phyloP scores from a whole-genome alignment of 2,797 vertebrate genomes.

The Lutra lutra region DNA sequence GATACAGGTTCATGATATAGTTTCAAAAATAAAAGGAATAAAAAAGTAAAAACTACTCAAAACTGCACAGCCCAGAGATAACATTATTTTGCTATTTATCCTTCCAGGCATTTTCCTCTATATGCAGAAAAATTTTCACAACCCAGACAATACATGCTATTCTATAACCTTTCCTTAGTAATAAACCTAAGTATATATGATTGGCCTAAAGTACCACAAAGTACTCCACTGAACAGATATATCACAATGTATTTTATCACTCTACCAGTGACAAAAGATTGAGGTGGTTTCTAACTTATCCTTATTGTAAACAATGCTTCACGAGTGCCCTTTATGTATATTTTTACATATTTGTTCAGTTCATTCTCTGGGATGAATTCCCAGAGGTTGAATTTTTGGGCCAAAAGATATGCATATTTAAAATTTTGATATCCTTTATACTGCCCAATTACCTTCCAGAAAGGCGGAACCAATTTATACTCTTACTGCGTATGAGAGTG shows the following conservation, averaged over 20 bases:
- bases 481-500: not conserved
- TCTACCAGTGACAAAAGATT: not conserved
- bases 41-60: not conserved
- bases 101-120: not conserved
- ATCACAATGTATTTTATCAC: not conserved
- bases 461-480: conserved; percentile 43
- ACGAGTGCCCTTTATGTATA: not conserved
- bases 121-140: not conserved
- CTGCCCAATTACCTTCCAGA: conserved; percentile 65
- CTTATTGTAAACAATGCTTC: conserved; percentile 3
- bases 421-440: conserved; percentile 5
- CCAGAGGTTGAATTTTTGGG: conserved; percentile 59
- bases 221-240: not conserved
- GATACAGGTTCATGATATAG: not conserved
- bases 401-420: conserved; percentile 54
- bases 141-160: not conserved
- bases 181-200: not conserved
- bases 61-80: not conserved
- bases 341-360: conserved; percentile 41
- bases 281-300: not conserved
- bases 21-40: not conserved
- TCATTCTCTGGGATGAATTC: conserved; percentile 47
- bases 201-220: not conserved
- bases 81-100: not conserved
- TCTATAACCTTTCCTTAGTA: conserved; percentile 3